These are phyloP conservation scores for Lordiphosa stackelbergi DNA, from an alignment of 1,140 invertebrate species.

Conservation along the genomic window DNA sequence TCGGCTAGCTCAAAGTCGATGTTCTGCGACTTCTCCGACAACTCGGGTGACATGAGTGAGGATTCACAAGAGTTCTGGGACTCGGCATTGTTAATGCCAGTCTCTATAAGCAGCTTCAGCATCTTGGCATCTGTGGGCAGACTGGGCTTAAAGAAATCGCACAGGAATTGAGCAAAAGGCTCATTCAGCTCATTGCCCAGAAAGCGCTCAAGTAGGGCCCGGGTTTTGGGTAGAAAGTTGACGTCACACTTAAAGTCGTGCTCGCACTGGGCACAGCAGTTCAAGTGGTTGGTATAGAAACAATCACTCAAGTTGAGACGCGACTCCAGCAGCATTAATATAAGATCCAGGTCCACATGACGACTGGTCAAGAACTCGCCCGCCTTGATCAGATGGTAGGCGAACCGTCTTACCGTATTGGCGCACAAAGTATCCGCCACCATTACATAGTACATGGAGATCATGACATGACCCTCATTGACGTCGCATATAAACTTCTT, in stretches of 20 bases:
- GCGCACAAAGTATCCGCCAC: constrained; percentile 76
- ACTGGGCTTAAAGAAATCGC: constrained; percentile 78
- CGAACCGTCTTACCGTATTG: constrained; percentile 66
- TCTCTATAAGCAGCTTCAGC: constrained; percentile 82
- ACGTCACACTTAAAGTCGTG: constrained; percentile 70
- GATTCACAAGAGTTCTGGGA: constrained; percentile 71
- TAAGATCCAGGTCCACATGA: constrained; percentile 69
- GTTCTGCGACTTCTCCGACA: constrained; percentile 75
- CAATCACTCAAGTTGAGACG: constrained; percentile 72
- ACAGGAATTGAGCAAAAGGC: constrained; percentile 68
- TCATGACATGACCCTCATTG: constrained; percentile 91
- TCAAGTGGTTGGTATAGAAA: constrained; percentile 75
- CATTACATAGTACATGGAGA: constrained; percentile 90
- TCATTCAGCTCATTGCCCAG: constrained; percentile 65
- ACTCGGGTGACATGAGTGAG: constrained; percentile 72
- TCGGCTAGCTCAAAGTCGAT: constrained; percentile 76
- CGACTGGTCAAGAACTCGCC: constrained; percentile 70
- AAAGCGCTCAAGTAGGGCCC: constrained; percentile 67
- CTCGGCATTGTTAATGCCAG: constrained; percentile 79
- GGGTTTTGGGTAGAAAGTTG: constrained; percentile 70
- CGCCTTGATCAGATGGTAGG: constrained; percentile 70
- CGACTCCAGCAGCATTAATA: constrained; percentile 73
- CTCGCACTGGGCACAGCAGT: constrained; percentile 73
- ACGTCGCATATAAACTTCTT: constrained; percentile 94
- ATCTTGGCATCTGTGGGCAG: constrained; percentile 81